Evolutionary conservation across 2,888 invertebrate species (phyloP).

Genomic region (Apantesis nais): DNA sequence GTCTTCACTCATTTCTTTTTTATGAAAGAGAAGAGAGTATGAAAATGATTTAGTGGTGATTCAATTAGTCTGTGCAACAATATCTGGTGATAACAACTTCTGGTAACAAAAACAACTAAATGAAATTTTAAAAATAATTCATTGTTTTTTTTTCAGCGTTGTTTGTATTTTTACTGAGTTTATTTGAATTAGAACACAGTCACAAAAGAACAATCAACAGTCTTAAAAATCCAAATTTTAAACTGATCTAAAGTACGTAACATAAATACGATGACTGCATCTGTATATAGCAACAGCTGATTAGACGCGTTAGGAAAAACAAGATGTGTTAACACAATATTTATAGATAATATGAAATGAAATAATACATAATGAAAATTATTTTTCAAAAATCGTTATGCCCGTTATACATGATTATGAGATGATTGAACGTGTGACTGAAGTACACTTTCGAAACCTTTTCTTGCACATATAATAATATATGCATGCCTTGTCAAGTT

Average conservation of each 20-base stretch:
- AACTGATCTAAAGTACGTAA: background rate
- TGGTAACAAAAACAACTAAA: background rate
- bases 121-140: background rate
- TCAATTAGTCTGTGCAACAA: background rate
- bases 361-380: background rate
- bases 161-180: background rate
- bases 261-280: background rate
- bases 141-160: background rate
- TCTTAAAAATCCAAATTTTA: no score
- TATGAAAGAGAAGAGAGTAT: background rate
- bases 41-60: background rate
- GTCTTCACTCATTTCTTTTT: conserved; percentile 79
- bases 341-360: background rate
- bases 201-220: no score
- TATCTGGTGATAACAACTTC: background rate
- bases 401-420: no score
- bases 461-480: background rate
- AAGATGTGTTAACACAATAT: background rate
- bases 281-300: background rate
- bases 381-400: background rate
- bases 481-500: background rate
- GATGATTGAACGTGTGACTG: background rate
- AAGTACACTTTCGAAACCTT: background rate
- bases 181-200: no score
- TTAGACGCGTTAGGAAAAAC: background rate